Conservation (phyloP, 2,888 invertebrate species). For the Harpalus rufipes region DNA sequence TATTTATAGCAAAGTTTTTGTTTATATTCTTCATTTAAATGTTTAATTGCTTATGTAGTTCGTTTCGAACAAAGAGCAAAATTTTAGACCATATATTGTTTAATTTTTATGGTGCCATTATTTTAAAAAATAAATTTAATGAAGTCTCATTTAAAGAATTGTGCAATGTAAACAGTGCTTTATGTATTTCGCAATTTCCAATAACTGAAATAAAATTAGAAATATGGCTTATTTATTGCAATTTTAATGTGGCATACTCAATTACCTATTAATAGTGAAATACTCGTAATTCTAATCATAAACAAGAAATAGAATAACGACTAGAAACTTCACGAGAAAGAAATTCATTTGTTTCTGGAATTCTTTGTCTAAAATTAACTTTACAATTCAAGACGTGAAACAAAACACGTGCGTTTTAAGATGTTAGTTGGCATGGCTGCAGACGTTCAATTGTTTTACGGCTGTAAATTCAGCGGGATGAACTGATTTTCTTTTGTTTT, state of each 20-base stretch:
- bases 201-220: constrained; percentile 1
- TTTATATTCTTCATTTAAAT: too few species aligned
- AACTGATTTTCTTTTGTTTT: not conserved
- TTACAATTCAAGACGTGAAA: constrained; percentile 38
- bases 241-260: not conserved
- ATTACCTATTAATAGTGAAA: not conserved
- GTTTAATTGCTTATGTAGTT: too few species aligned
- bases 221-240: not conserved
- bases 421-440: constrained; percentile 41
- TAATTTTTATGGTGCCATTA: too few species aligned
- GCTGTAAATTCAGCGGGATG: constrained; percentile 1
- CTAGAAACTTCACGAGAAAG: not conserved
- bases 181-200: not conserved
- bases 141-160: not conserved
- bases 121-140: too few species aligned
- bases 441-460: constrained; percentile 32
- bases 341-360: constrained; percentile 6
- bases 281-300: not conserved
- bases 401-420: constrained; percentile 55
- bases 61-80: too few species aligned
- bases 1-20: too few species aligned
- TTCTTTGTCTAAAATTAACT: constrained; percentile 49
- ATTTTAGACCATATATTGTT: too few species aligned
- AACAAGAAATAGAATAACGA: not conserved
- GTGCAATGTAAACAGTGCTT: not conserved